These are phyloP conservation scores for Microtus richardsoni DNA, from an alignment of 2,113 vertebrate genomes.

Conservation along the genomic window DNA sequence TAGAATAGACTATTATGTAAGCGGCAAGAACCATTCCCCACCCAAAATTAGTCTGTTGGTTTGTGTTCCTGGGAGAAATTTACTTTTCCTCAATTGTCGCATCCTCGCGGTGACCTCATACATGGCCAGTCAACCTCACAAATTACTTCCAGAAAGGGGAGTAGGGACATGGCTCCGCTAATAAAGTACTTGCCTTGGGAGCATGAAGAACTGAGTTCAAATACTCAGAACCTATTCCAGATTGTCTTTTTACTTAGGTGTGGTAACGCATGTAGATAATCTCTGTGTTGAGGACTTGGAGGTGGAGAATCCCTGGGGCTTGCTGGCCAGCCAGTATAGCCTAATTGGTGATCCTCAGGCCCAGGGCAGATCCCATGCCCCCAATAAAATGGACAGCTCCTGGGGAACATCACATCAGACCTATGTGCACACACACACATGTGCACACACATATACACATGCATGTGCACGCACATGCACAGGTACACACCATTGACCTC, in stretches of 20 bases:
- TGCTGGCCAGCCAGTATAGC: no score
- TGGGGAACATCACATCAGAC: background rate
- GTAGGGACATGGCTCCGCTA: background rate
- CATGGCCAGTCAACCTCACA: background rate
- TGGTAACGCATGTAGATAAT: background rate
- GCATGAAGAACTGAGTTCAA: background rate
- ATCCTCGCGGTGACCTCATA: background rate
- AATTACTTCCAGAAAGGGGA: background rate
- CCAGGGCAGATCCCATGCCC: background rate
- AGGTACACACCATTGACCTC: background rate
- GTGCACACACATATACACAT: background rate
- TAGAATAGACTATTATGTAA: background rate
- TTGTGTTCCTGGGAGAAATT: constrained; percentile 30
- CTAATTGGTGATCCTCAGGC: background rate
- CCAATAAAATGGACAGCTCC: background rate
- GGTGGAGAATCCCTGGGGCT: background rate
- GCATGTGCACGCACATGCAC: background rate
- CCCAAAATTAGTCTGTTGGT: background rate
- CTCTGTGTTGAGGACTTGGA: background rate
- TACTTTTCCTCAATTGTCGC: background rate
- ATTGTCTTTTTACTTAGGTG: background rate
- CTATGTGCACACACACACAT: background rate
- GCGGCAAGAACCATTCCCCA: background rate
- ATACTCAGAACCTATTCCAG: background rate
- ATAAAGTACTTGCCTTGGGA: background rate